Evolutionary conservation across 2,888 invertebrate genomes (phyloP).

Genomic region (Furcula furcula): DNA sequence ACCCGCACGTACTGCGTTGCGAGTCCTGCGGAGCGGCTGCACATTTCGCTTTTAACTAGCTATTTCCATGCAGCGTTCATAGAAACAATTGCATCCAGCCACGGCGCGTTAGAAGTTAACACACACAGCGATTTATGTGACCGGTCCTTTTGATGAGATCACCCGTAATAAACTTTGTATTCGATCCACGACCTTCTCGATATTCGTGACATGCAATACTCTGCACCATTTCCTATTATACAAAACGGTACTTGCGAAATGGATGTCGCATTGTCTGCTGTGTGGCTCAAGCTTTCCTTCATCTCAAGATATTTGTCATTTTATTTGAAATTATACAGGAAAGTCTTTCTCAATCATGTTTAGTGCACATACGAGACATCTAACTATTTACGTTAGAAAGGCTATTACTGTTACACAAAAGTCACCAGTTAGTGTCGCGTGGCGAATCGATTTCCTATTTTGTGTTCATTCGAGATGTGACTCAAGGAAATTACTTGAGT

Average conservation of each 20-base stretch:
- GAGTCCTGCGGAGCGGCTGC: slow-evolving; percentile 33
- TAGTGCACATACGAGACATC: slow-evolving; percentile 11
- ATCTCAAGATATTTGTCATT: slow-evolving; percentile 16
- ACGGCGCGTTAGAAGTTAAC: slow-evolving; percentile 79
- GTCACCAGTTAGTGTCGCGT: slow-evolving; percentile 8
- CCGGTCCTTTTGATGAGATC: slow-evolving; percentile 81
- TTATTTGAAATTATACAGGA: slow-evolving; percentile 15
- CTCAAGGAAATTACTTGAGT: slow-evolving; percentile 20
- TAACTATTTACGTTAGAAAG: slow-evolving; percentile 12
- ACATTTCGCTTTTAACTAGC: slow-evolving; percentile 56
- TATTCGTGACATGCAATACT: slow-evolving; percentile 67
- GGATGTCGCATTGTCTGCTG: slow-evolving; percentile 66
- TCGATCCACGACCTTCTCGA: slow-evolving; percentile 71
- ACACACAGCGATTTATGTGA: slow-evolving; percentile 77
- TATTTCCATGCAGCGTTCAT: slow-evolving; percentile 81
- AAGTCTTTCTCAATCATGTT: slow-evolving; percentile 28
- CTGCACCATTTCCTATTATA: slow-evolving; percentile 79
- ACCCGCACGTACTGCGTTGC: slow-evolving; percentile 36
- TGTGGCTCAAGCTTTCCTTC: slow-evolving; percentile 46
- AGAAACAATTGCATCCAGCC: slow-evolving; percentile 80
- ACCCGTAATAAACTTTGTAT: slow-evolving; percentile 73
- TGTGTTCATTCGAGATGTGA: slow-evolving; percentile 18
- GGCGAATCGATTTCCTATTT: slow-evolving; percentile 22
- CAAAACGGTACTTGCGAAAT: slow-evolving; percentile 69
- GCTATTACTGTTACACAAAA: slow-evolving; percentile 8